A percentile compares a stretch with the other conserved stretches of the same genome.
Conservation (phyloP, 2,888 invertebrate genomes). For the Strigamia transsilvanica region DNA sequence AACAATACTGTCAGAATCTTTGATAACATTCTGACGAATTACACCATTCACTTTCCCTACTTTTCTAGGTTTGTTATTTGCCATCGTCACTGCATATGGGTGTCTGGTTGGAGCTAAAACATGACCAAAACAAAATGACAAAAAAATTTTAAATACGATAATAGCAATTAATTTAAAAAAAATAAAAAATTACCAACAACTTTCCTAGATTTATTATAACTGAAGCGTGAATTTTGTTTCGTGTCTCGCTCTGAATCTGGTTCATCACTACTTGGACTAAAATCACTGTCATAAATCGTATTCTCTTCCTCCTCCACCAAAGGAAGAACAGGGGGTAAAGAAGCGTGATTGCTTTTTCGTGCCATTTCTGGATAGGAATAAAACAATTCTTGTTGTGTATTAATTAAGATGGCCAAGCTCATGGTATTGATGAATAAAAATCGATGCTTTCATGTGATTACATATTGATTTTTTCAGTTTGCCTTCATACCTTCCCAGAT, state of each 20-base stretch:
- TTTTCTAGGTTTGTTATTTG: background rate
- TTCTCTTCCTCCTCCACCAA: background rate
- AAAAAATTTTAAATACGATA: background rate
- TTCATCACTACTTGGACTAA: slow-evolving; percentile 15
- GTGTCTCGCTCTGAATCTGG: background rate
- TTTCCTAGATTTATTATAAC: background rate
- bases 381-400: background rate
- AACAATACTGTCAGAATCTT: background rate
- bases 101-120: background rate
- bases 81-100: background rate
- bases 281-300: background rate
- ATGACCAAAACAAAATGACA: no score
- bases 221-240: background rate
- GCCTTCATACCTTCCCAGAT: background rate
- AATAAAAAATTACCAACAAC: background rate
- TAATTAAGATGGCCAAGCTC: background rate
- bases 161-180: background rate
- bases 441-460: slow-evolving; percentile 14
- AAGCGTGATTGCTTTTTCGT: background rate
- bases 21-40: background rate
- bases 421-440: background rate
- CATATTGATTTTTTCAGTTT: slow-evolving; percentile 13
- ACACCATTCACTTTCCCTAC: background rate
- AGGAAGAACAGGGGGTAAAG: background rate
- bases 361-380: background rate